These are phyloP conservation scores for Xerus inauris DNA, from an alignment of 2,113 vertebrate species.

Conservation along the genomic window DNA sequence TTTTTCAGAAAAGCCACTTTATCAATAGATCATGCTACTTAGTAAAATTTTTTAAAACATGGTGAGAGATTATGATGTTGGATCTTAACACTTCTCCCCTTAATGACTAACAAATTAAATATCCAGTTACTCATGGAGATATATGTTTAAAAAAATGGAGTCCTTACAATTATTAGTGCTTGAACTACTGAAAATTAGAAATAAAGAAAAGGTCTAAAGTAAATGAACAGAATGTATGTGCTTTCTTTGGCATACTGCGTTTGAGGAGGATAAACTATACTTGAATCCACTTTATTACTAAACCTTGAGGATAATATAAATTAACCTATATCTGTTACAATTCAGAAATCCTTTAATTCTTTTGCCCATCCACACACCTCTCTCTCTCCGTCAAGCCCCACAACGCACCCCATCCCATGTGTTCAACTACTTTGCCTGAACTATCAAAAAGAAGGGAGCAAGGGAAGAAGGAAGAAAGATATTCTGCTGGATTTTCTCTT, in stretches of 20 bases:
- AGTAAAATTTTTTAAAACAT: neutral
- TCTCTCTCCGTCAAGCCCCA: neutral
- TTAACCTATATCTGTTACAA: neutral
- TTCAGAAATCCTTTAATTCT: neutral
- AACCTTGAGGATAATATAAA: neutral
- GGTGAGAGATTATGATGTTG: neutral
- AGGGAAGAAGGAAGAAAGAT: neutral
- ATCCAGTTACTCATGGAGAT: neutral
- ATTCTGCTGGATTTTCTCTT: constrained; percentile 2
- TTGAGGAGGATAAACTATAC: neutral
- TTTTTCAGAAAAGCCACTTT: constrained; percentile 8
- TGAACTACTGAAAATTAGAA: neutral
- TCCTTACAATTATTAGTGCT: neutral
- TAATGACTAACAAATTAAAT: neutral
- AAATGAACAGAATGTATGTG: neutral
- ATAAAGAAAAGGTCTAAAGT: neutral
- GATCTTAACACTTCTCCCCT: neutral
- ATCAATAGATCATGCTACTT: neutral
- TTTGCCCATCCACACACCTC: neutral
- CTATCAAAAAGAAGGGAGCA: neutral
- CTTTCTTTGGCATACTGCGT: neutral
- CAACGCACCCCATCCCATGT: neutral
- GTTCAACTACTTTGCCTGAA: neutral
- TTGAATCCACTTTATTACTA: neutral
- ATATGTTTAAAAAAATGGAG: neutral